Conservation (phyloP, 2,888 invertebrate species). For the Parnassius glacialis region DNA sequence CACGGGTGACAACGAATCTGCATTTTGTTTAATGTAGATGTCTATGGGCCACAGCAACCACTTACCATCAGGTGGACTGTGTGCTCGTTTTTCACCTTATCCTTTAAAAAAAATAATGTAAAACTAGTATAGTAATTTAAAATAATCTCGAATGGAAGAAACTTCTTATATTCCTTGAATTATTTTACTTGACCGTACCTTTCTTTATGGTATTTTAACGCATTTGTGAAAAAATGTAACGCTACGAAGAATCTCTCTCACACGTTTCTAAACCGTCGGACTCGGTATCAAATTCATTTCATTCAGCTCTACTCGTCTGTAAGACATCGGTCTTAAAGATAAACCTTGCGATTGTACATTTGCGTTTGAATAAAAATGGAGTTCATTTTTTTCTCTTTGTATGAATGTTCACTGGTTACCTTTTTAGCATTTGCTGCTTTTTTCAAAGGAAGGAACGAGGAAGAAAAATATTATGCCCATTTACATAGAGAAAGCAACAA, state of each 20-base stretch:
- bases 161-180: too few relatives aligned
- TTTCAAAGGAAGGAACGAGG: neutral
- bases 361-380: conserved; percentile 24
- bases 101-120: too few relatives aligned
- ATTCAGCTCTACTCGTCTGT: conserved; percentile 17
- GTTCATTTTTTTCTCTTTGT: conserved; percentile 17
- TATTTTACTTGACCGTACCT: neutral
- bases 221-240: conserved; percentile 11
- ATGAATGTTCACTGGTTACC: conserved; percentile 11
- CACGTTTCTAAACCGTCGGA: conserved; percentile 15
- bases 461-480: conserved; percentile 15
- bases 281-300: conserved; percentile 10
- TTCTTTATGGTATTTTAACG: neutral
- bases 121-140: too few relatives aligned
- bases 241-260: conserved; percentile 5
- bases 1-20: too few relatives aligned
- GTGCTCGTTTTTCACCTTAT: too few relatives aligned
- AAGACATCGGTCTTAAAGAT: conserved; percentile 22
- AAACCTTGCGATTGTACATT: conserved; percentile 21
- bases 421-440: conserved; percentile 5
- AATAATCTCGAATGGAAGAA: too few relatives aligned
- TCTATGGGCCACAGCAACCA: too few relatives aligned
- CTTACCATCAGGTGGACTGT: too few relatives aligned
- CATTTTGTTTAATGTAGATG: too few relatives aligned
- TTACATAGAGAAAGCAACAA: neutral